Evolutionary conservation across 2,888 invertebrate species (phyloP).

Genomic region (Bellardia bayeri): DNA sequence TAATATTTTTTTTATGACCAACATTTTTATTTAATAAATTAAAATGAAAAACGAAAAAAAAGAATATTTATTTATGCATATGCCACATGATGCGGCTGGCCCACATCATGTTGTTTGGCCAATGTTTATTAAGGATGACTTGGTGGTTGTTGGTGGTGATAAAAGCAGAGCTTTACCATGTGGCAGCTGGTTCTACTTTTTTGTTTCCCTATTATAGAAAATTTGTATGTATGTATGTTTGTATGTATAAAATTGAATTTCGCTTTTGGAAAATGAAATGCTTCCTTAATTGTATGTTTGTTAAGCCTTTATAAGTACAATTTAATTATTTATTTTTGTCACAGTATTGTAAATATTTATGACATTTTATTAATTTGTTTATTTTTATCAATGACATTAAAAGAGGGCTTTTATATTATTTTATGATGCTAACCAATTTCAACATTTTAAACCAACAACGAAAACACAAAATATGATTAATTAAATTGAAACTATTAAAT

Average conservation of each 20-base stretch:
- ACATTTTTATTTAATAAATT: constrained; percentile 44
- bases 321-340: constrained; percentile 40
- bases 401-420: not conserved
- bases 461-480: not conserved
- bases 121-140: constrained; percentile 42
- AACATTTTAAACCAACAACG: not conserved
- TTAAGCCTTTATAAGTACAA: constrained; percentile 1
- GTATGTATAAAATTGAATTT: constrained; percentile 16
- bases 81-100: constrained; percentile 55
- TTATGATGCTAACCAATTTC: constrained; percentile 4
- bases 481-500: constrained; percentile 8
- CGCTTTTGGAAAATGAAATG: constrained; percentile 8
- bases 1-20: constrained; percentile 6
- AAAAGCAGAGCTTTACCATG: not conserved
- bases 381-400: constrained; percentile 16
- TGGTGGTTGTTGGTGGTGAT: constrained; percentile 15
- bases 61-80: constrained; percentile 45
- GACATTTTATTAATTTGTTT: constrained; percentile 57
- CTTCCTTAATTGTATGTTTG: not conserved
- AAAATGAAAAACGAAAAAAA: constrained; percentile 21
- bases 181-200: not conserved
- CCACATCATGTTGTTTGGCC: constrained; percentile 41
- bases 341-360: constrained; percentile 31
- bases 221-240: not conserved
- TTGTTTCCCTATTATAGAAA: not conserved